Base-by-base conservation (phyloP, 2,888 invertebrate species). In the Lacanobia oleracea region DNA sequence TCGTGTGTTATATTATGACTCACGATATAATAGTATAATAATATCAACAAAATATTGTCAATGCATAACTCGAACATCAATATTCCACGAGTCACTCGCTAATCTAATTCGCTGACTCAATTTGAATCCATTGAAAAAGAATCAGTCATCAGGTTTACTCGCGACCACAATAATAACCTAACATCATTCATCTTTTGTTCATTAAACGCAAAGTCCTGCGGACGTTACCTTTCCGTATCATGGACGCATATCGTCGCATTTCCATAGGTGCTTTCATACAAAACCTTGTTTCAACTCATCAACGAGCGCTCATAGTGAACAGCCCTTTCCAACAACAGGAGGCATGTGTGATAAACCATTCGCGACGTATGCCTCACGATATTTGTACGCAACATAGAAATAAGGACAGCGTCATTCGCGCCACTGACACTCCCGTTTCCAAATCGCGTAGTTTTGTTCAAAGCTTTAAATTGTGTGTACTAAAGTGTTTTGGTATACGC, bases 401-500 rank as follows among this genome's bases (percentile, higher is more conserved):
- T 21, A 70, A 12, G 5, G 16, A 14, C 23, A 50, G 1, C 2
- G 50, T n/a, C 1, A 14, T 6, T n/a, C 4, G 1, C 14, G 18
- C 12, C 18, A 14, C 23, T 37, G 23, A 18, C 10, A 14, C 16
- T 37, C 37, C 27, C 0, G 14, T 9, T 56, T n/a, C 70, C 12
- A 45, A 61, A 23, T 45, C 59, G n/a, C 45, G 45, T 27, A 18
- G 43, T 8, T 70, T 61, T 27, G 14, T 14, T 21, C 60, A 43
- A 45, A 57, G 12, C 0, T 48, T 73, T 21, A 64, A 51, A 53
- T 56, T 45, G 33, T 79, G 53, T 59, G 43, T 75, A 53, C 43
- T 72, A 56, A 67, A 51, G 21, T 68, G 72, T 75, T 61, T 79
- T 40, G 63, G 68, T 67, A 16, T 67, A 72, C 83, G 21, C 85